A percentile compares a stretch with the other conserved stretches of the same genome.
Conservation (phyloP, 2,888 invertebrate genomes). For the Camponotus fellah region DNA sequence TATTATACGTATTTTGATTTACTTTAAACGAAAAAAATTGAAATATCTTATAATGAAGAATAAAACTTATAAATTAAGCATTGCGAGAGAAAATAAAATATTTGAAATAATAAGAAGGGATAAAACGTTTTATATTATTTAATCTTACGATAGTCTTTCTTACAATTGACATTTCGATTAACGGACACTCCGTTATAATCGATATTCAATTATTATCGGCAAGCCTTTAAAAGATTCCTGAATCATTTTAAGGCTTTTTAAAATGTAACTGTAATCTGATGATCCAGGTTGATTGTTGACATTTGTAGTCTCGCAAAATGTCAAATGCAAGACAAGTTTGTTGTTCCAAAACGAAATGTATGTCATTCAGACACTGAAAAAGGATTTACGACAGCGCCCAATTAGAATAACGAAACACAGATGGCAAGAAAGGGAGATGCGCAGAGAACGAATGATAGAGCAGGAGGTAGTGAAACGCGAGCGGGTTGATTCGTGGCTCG, state of each 20-base stretch:
- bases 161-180: not conserved
- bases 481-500: constrained; percentile 68
- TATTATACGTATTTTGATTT: not conserved
- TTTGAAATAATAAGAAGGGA: not conserved
- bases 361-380: constrained; percentile 42
- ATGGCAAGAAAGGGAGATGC: constrained; percentile 9
- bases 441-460: constrained; percentile 34
- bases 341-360: constrained; percentile 33
- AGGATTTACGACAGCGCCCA: constrained; percentile 64
- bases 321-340: not conserved
- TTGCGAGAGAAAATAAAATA: not conserved
- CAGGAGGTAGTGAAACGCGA: constrained; percentile 46
- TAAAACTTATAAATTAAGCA: not conserved
- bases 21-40: not conserved
- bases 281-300: not conserved
- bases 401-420: constrained; percentile 68
- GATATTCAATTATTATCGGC: not conserved
- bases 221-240: not conserved
- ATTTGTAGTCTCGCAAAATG: not conserved
- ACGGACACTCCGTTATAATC: not conserved
- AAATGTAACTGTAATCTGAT: not conserved
- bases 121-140: not conserved
- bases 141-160: not conserved
- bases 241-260: not conserved
- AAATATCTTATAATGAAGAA: not conserved